These are phyloP conservation scores for Hypocryptadius cinnamomeus DNA, from an alignment of 2,113 vertebrate species.

Conservation along the genomic window DNA sequence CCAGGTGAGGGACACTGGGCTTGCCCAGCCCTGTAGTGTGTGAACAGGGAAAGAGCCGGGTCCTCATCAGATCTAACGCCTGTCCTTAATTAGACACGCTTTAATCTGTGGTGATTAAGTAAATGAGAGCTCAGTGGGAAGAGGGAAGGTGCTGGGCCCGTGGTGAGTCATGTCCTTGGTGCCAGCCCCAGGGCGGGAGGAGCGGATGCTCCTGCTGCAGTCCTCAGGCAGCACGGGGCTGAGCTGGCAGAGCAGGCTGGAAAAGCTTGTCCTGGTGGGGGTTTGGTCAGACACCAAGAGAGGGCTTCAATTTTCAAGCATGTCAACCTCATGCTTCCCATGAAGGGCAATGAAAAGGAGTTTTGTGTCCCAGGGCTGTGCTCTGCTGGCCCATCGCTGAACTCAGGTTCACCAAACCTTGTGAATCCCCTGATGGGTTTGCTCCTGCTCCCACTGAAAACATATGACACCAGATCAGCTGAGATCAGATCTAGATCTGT, in stretches of 20 bases:
- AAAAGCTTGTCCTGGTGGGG: neutral
- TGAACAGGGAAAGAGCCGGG: neutral
- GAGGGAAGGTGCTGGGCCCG: neutral
- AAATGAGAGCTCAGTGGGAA: constrained; percentile 4
- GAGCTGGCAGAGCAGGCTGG: neutral
- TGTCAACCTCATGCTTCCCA: neutral
- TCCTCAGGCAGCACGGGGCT: neutral
- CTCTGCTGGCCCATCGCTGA: neutral
- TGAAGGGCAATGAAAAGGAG: neutral
- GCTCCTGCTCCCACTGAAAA: neutral
- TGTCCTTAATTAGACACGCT: neutral
- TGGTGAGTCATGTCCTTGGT: neutral
- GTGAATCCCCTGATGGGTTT: neutral
- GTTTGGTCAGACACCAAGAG: neutral
- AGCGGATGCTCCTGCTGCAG: neutral
- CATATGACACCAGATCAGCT: neutral
- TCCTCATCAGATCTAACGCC: neutral
- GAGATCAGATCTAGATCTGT: neutral
- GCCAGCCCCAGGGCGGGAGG: neutral
- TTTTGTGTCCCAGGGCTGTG: neutral
- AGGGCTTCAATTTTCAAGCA: neutral
- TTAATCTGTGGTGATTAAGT: neutral
- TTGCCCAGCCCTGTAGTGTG: neutral
- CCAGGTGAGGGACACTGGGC: neutral
- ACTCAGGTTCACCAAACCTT: neutral